Evolutionary conservation across 2,797 vertebrate species (phyloP).

Genomic region (Brachyrhaphis roseni): DNA sequence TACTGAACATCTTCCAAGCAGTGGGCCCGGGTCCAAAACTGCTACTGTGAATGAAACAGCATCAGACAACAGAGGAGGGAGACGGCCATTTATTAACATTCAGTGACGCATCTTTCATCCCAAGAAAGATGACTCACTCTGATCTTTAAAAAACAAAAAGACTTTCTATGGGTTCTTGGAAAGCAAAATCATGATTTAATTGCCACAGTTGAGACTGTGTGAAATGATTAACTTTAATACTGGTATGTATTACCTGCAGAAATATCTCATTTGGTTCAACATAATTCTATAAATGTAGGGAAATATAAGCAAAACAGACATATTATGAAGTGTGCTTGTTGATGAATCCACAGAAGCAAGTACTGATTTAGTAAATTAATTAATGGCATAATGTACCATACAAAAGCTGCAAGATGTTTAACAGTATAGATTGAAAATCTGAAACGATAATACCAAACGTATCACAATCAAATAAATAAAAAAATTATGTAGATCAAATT

Average conservation of each 20-base stretch:
- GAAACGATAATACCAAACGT: not conserved
- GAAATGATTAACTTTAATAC: not conserved
- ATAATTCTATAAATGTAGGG: not conserved
- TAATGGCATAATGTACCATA: not conserved
- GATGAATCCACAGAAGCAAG: not conserved
- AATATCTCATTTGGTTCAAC: not conserved
- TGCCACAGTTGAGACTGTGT: not conserved
- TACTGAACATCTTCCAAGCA: not conserved
- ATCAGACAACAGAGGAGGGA: conserved; percentile 20
- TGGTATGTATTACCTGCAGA: not conserved
- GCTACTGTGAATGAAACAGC: not conserved
- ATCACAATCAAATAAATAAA: not conserved
- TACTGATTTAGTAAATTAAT: not conserved
- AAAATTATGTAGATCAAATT: not conserved
- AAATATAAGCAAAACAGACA: not conserved
- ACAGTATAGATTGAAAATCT: not conserved
- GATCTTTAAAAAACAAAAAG: not conserved
- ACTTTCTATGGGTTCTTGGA: not conserved
- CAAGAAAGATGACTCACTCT: not conserved
- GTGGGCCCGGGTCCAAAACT: not conserved
- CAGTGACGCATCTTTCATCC: conserved; percentile 3
- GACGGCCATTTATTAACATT: conserved; percentile 53
- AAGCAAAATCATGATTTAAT: not conserved
- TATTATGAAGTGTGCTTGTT: not conserved
- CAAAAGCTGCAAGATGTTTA: not conserved